These are phyloP conservation scores for Leiothrix lutea DNA, from an alignment of 2,113 vertebrate species.

Conservation along the genomic window DNA sequence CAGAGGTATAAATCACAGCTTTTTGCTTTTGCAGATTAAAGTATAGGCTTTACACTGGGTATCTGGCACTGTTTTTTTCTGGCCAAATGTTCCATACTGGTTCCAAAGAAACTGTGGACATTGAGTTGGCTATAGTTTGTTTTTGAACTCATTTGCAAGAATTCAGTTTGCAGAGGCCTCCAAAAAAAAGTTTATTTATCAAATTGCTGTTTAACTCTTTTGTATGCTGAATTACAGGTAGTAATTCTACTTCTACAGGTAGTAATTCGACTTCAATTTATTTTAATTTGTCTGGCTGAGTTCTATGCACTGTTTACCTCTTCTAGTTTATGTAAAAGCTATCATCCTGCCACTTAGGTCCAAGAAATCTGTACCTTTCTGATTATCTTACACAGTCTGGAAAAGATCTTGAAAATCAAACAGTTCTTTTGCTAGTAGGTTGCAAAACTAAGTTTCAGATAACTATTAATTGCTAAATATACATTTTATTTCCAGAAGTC, in stretches of 20 bases:
- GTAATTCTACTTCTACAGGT: background rate
- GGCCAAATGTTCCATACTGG: background rate
- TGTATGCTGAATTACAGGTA: background rate
- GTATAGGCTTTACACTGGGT: constrained; percentile 40
- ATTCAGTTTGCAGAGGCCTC: background rate
- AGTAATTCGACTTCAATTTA: background rate
- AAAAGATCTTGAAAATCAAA: background rate
- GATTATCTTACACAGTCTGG: background rate
- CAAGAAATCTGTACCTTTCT: background rate
- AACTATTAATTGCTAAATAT: background rate
- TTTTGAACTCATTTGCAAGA: constrained; percentile 18
- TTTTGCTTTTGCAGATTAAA: constrained; percentile 69
- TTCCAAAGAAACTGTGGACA: constrained; percentile 62
- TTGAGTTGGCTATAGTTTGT: constrained; percentile 18
- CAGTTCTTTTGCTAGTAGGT: background rate
- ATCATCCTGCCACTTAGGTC: background rate
- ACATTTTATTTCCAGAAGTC: background rate
- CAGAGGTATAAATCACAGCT: constrained; percentile 75
- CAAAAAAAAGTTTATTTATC: background rate
- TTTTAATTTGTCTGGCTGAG: background rate
- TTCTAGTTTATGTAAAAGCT: background rate
- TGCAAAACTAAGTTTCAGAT: background rate
- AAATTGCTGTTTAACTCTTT: background rate
- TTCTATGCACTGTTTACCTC: background rate
- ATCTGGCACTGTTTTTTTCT: constrained; percentile 26